Evolutionary conservation across 2,113 vertebrate genomes (phyloP), one percentile per base, ranked within the genome.

Genomic region (Elgaria multicarinata): DNA sequence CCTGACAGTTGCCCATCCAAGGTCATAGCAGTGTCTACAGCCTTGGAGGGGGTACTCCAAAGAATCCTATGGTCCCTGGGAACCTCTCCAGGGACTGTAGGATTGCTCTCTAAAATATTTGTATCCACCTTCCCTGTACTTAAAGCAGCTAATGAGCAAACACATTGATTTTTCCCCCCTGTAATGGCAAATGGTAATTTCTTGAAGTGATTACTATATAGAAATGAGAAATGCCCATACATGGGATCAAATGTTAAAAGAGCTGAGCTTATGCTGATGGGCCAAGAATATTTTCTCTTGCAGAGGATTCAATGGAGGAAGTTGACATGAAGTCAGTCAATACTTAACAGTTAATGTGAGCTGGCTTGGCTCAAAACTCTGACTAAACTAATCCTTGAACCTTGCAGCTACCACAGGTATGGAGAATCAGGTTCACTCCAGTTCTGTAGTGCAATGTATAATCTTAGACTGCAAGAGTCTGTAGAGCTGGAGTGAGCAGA

Each of bases 111-210:
- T 20, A 66, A 31, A 86, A 26, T 64, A 13, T 58, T 71, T 82
- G 36, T 42, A 36, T 62, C 1, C 39, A 64, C 16, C 33, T 74
- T 71, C 53, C n/a, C n/a, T 86, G 36, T 69, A 20, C 20, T 87
- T 9, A 77, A 46, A n/a, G 42, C 18, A n/a, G 20, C 85, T 64
- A 20, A 87, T 86, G 74, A 83, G 74, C 58, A 89, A 91, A 36
- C 89, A 85, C 36, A 42, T 89, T 53, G 26, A 79, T 42, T 12
- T 62, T 10, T 20, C 22, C 42, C 58, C 50, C 87, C 24, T 85
- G 62, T 46, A 85, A 71, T 9, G 31, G 7, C 89, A 85, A 89
- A 90, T 46, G 86, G 42, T 92, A 66, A 90, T 87, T 8, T 28
- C 14, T 76, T 71, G 71, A 39, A 83, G 22, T 64, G 6, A 6